Base-by-base conservation (phyloP, 2,113 vertebrate genomes). In the Limanda limanda region DNA sequence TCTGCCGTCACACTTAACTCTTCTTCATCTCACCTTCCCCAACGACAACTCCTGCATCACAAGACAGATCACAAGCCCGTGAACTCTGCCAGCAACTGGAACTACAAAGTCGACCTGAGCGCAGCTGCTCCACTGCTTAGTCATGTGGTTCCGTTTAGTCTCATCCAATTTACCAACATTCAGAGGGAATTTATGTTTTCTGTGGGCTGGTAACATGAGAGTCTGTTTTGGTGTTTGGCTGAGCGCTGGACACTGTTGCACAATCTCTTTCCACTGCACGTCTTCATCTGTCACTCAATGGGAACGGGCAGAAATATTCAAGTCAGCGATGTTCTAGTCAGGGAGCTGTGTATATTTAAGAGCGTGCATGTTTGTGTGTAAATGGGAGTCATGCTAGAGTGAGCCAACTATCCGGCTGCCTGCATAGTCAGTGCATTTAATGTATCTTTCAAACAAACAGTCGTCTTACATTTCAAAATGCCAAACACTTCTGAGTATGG, bases 141-240 rank as follows among this genome's bases (percentile, higher is more conserved):
- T 88, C 86, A 90, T 83, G 86, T 82, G 87, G 82, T 72, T 87
- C 69, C 59, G 82, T 86, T 92, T 85, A 83, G 67, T 66, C 79
- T 82, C 40, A 62, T 85, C 70, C 70, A 58, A 77, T 81, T 79
- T 63, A 74, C 83, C 82, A 78, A 68, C 74, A 66, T 74, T 69
- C 45, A 66, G 78, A 74, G 65, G 77, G 65, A 83, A 78, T 62
- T 66, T 66, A 65, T 81, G 75, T 71, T 71, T 45, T 23, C 72
- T 80, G 63, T 35, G 55, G 68, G 68, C 61, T 71, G 62, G 88
- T 74, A 91, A 92, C 85, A 61, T 12, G 80, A 80, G 73, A 80
- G 73, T 59, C 55, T 73, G 87, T 67, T 89, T 76, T 74, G 68
- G 69, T 86, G 86, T 87, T 76, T 24, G n/a, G 65, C 75, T 3